These are phyloP conservation scores for Leucophora obtusa DNA, from an alignment of 2,888 invertebrate genomes.

Conservation along the genomic window DNA sequence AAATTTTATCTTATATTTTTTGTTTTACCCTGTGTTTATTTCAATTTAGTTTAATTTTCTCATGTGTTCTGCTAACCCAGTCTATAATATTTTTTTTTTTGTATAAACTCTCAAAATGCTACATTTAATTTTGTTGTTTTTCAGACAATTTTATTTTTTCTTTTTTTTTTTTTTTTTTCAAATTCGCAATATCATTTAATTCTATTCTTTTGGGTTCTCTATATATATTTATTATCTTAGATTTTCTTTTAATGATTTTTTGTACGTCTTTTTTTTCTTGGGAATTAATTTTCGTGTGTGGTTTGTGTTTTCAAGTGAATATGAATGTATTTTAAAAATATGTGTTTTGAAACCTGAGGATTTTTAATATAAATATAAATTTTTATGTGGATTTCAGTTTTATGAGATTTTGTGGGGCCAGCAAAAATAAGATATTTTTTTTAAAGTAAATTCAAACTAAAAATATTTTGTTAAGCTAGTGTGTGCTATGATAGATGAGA, in stretches of 20 bases:
- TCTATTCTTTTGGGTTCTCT: constrained; percentile 10
- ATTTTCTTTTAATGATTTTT: constrained; percentile 21
- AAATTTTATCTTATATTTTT: background rate
- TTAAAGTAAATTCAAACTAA: background rate
- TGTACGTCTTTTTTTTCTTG: constrained; percentile 13
- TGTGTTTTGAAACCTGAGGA: constrained; percentile 65
- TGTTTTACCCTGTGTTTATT: background rate
- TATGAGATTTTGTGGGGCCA: constrained; percentile 32
- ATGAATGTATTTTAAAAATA: constrained; percentile 6
- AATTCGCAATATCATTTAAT: constrained; percentile 50
- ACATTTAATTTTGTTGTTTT: constrained; percentile 16
- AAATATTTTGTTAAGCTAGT: background rate
- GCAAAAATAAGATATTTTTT: background rate
- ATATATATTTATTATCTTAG: constrained; percentile 2
- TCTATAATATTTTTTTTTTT: constrained; percentile 37
- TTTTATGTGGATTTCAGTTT: background rate
- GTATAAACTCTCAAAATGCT: background rate
- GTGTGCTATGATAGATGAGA: constrained; percentile 5
- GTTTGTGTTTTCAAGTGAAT: constrained; percentile 2
- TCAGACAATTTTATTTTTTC: background rate
- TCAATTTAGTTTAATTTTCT: constrained; percentile 11
- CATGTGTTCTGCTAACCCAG: constrained; percentile 62
- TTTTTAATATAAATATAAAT: constrained; percentile 39
- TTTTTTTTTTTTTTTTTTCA: constrained; percentile 38
- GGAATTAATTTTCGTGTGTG: constrained; percentile 24